phyloP scores from a whole-genome alignment of 2,888 invertebrate species.

The Polietes domitor region DNA sequence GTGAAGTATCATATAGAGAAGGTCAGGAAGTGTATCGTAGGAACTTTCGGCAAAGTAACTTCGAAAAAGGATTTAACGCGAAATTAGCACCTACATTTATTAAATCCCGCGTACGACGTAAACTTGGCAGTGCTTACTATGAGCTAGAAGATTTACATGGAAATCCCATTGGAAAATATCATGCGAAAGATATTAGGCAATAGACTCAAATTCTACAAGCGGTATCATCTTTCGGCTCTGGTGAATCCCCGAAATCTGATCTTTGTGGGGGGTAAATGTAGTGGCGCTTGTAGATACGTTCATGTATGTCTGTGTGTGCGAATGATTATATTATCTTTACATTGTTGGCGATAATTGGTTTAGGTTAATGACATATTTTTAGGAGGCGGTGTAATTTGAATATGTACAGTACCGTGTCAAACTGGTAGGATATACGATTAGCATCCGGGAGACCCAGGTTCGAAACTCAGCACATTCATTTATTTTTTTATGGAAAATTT shows the following conservation, averaged over 20 bases:
- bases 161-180: neutral
- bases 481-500: too few species aligned
- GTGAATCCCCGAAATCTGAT: conserved; percentile 13
- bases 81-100: conserved; percentile 25
- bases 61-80: conserved; percentile 12
- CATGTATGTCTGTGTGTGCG: too few species aligned
- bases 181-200: conserved; percentile 35
- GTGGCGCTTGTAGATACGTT: neutral
- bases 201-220: neutral
- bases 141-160: conserved; percentile 29
- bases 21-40: conserved; percentile 32
- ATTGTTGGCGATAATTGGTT: too few species aligned
- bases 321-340: too few species aligned
- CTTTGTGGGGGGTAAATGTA: conserved; percentile 3
- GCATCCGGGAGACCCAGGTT: too few species aligned
- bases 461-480: too few species aligned
- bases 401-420: too few species aligned
- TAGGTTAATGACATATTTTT: too few species aligned
- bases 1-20: neutral
- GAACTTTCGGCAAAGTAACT: conserved; percentile 31
- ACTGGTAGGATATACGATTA: too few species aligned
- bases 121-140: conserved; percentile 18
- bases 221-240: neutral
- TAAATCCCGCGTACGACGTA: conserved; percentile 3
- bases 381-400: too few species aligned